Evolutionary conservation across 2,888 invertebrate genomes (phyloP).

Genomic region (Gasteruption jaculator): DNA sequence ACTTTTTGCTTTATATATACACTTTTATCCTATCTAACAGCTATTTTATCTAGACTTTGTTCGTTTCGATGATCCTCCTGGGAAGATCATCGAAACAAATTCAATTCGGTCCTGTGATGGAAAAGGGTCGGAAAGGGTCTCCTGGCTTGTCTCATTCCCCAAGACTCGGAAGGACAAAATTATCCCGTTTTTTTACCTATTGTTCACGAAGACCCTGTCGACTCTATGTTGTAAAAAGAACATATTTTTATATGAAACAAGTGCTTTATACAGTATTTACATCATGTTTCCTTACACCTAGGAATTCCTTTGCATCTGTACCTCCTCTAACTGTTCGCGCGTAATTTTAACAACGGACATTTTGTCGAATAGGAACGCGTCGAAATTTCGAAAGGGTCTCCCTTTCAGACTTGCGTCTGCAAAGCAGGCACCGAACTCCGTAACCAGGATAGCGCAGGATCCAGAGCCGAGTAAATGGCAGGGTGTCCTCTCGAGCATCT

Average conservation of each 20-base stretch:
- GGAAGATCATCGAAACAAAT: slow-evolving; percentile 38
- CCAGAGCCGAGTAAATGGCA: slow-evolving; percentile 53
- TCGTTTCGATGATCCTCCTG: slow-evolving; percentile 35
- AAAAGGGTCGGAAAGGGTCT: slow-evolving; percentile 19
- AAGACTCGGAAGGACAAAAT: too few relatives aligned
- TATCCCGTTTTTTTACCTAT: too few relatives aligned
- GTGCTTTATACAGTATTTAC: slow-evolving; percentile 49
- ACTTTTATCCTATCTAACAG: slow-evolving; percentile 37
- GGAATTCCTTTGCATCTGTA: too few relatives aligned
- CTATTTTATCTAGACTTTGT: slow-evolving; percentile 27
- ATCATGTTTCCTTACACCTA: slow-evolving; percentile 34
- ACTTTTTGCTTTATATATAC: slow-evolving; percentile 30
- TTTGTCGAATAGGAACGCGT: slow-evolving; percentile 4
- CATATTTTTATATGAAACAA: slow-evolving; percentile 47
- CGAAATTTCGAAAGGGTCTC: too few relatives aligned
- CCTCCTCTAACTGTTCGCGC: too few relatives aligned
- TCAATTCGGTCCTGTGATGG: slow-evolving; percentile 30
- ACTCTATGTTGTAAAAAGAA: slow-evolving; percentile 2
- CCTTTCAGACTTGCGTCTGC: slow-evolving; percentile 37
- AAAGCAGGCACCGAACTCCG: slow-evolving; percentile 46
- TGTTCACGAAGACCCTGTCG: slow-evolving; percentile 1
- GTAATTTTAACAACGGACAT: too few relatives aligned
- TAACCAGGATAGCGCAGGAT: slow-evolving; percentile 45
- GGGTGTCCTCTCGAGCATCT: slow-evolving; percentile 61
- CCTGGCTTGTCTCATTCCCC: too few relatives aligned